Conservation (phyloP, 64 coral and sea anemone genomes). For the Dendronephthya gigantea region DNA sequence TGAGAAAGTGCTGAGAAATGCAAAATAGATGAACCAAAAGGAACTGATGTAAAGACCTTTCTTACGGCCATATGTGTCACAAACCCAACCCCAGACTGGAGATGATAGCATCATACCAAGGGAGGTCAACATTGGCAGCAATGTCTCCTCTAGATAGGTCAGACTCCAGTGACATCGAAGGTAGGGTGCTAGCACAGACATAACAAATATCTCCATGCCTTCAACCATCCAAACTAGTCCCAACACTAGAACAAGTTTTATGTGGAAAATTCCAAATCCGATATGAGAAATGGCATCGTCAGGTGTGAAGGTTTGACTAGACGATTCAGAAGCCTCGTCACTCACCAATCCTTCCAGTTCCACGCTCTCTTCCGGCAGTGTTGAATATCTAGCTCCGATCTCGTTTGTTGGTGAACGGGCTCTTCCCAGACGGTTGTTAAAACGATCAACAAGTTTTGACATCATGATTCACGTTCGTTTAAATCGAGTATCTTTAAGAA, state of each 20-base stretch:
- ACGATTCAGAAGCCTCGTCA: background rate
- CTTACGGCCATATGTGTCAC: background rate
- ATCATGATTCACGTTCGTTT: background rate
- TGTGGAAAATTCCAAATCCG: background rate
- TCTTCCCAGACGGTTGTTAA: background rate
- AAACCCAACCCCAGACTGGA: conserved; percentile 4
- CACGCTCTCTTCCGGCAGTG: background rate
- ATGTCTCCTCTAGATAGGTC: background rate
- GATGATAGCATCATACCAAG: background rate
- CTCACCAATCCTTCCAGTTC: background rate
- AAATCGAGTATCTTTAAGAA: no score
- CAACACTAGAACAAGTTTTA: background rate
- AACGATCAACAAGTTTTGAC: background rate
- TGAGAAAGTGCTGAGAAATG: conserved; percentile 8
- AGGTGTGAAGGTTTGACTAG: background rate
- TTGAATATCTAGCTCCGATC: background rate
- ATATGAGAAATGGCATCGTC: conserved; percentile 3
- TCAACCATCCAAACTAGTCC: conserved; percentile 12
- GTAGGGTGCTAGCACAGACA: conserved; percentile 1
- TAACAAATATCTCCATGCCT: conserved; percentile 13
- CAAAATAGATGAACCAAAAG: conserved; percentile 15
- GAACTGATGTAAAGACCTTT: conserved; percentile 12
- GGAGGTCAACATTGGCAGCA: background rate
- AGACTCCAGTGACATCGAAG: conserved; percentile 1
- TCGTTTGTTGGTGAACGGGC: background rate